Percentiles rank a stretch among this genome's conserved stretches.
phyloP scores from a whole-genome alignment of 2,888 invertebrate species.

The Schizaphis graminum region DNA sequence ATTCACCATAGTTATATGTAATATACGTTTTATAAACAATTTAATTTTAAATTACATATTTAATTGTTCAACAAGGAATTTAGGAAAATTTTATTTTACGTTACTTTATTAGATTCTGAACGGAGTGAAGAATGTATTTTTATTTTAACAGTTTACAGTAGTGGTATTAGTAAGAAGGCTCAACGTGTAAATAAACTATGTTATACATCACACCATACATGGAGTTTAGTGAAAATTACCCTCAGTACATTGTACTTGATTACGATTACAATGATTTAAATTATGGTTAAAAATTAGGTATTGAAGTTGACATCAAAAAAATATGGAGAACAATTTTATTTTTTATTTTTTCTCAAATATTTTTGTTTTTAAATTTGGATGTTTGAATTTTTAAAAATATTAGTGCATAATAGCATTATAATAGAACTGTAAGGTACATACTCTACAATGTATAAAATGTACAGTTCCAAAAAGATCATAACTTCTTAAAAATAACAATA shows the following conservation, averaged over 20 bases:
- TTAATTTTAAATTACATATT: background rate
- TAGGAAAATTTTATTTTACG: background rate
- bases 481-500: too few relatives aligned
- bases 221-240: background rate
- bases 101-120: too few relatives aligned
- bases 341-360: background rate
- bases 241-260: background rate
- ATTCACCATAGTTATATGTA: background rate
- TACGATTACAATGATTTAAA: background rate
- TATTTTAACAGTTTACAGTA: background rate
- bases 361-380: background rate
- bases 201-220: background rate
- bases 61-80: background rate
- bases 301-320: background rate
- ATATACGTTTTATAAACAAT: background rate
- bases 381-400: background rate
- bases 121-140: too few relatives aligned
- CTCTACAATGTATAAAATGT: too few relatives aligned
- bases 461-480: too few relatives aligned
- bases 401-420: too few relatives aligned
- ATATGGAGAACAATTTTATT: background rate
- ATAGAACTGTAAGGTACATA: background rate
- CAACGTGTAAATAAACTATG: background rate
- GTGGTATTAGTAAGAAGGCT: background rate
- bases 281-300: background rate